These are phyloP conservation scores for Sebastes trivittatus DNA, from an alignment of 2,797 vertebrate genomes.

Conservation along the genomic window DNA sequence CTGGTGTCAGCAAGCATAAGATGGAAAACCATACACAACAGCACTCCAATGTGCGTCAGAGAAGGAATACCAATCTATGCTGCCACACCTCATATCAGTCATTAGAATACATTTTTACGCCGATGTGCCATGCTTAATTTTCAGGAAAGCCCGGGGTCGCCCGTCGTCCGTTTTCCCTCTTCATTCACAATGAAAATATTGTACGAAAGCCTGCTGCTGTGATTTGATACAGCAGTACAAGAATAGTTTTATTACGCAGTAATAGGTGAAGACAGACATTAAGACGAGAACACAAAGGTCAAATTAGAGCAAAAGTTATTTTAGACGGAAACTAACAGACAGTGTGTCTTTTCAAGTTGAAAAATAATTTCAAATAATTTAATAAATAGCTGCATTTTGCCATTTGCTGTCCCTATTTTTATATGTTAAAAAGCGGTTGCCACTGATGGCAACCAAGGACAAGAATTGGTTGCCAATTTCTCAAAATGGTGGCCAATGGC, in stretches of 20 bases:
- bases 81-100: background rate
- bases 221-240: background rate
- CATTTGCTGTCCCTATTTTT: too few species aligned
- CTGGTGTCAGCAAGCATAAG: background rate
- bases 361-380: background rate
- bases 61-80: background rate
- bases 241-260: background rate
- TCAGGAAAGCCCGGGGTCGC: background rate
- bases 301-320: background rate
- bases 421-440: too few species aligned
- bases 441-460: too few species aligned
- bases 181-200: background rate
- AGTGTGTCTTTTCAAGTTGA: background rate
- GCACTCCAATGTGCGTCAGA: background rate
- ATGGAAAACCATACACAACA: slow-evolving; percentile 18
- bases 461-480: too few species aligned
- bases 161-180: background rate
- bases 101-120: background rate
- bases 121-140: background rate
- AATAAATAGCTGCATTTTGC: background rate
- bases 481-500: too few species aligned
- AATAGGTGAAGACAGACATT: background rate
- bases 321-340: background rate
- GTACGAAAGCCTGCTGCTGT: background rate
- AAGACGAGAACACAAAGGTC: background rate